A percentile compares a stretch with the other conserved stretches of the same genome.
Evolutionary conservation across 2,113 vertebrate species (phyloP).

Genomic region (Callospermophilus lateralis): DNA sequence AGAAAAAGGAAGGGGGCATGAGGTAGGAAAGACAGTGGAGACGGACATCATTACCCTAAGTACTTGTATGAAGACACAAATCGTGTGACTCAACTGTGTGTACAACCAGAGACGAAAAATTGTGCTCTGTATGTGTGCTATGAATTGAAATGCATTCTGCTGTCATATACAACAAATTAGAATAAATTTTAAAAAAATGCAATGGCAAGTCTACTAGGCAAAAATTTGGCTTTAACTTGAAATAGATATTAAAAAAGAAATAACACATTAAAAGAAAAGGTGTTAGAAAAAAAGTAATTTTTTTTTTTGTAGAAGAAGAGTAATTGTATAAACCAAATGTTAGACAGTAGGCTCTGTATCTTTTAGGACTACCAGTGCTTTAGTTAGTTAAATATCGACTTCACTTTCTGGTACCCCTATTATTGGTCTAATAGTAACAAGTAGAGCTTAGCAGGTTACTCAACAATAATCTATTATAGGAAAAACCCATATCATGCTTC

Average conservation of each 20-base stretch:
- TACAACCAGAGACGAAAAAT: too few species aligned
- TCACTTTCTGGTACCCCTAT: not conserved
- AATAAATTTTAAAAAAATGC: not conserved
- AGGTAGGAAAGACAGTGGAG: too few species aligned
- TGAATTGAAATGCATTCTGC: too few species aligned
- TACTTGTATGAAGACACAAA: too few species aligned
- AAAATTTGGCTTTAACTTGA: constrained; percentile 27
- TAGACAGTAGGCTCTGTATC: not conserved
- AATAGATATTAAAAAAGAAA: constrained; percentile 11
- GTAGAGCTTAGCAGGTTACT: not conserved
- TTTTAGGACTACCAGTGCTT: not conserved
- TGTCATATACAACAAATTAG: too few species aligned
- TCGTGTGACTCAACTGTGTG: too few species aligned
- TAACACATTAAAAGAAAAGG: not conserved
- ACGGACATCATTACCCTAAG: too few species aligned
- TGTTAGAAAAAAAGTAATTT: not conserved
- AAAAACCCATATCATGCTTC: not conserved
- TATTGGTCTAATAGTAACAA: not conserved
- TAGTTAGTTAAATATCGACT: constrained; percentile 29
- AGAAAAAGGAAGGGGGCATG: too few species aligned
- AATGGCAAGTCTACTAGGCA: not conserved
- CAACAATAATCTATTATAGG: not conserved
- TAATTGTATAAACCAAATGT: not conserved
- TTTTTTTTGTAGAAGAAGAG: not conserved
- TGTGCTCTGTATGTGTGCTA: too few species aligned